Conservation (phyloP, 2,797 vertebrate genomes). For the Delichon dasypus region DNA sequence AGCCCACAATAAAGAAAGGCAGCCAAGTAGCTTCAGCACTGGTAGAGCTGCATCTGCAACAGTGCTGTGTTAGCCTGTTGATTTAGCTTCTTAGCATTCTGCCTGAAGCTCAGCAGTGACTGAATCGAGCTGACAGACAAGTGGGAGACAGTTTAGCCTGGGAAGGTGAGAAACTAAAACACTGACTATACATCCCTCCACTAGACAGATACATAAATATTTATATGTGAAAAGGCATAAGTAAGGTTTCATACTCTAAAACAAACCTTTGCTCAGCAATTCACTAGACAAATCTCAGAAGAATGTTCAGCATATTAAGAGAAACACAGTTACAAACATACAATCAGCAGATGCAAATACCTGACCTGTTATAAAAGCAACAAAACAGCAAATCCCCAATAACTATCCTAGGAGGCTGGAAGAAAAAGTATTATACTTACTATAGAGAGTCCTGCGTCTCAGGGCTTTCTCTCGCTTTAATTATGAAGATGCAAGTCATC, state of each 20-base stretch:
- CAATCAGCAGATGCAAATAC: neutral
- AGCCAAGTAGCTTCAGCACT: neutral
- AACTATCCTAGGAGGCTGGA: neutral
- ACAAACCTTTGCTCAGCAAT: neutral
- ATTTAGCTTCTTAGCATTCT: neutral
- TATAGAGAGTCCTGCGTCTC: neutral
- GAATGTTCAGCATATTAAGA: neutral
- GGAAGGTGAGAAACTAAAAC: neutral
- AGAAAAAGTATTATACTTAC: slow-evolving; percentile 59
- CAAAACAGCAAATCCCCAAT: neutral
- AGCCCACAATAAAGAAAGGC: neutral
- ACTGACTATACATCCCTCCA: neutral
- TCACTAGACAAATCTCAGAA: neutral
- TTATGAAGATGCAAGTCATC: slow-evolving; percentile 57
- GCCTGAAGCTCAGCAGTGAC: neutral
- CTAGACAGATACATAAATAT: neutral
- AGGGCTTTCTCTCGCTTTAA: slow-evolving; percentile 49
- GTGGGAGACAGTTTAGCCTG: neutral
- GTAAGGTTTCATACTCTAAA: neutral
- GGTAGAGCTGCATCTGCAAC: neutral
- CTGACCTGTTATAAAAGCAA: neutral
- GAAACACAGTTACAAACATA: neutral
- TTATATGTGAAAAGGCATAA: neutral
- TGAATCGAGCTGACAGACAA: neutral
- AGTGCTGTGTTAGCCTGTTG: neutral